Evolutionary conservation across 2,113 vertebrate genomes (phyloP).

Genomic region (Gopherus evgoodei): DNA sequence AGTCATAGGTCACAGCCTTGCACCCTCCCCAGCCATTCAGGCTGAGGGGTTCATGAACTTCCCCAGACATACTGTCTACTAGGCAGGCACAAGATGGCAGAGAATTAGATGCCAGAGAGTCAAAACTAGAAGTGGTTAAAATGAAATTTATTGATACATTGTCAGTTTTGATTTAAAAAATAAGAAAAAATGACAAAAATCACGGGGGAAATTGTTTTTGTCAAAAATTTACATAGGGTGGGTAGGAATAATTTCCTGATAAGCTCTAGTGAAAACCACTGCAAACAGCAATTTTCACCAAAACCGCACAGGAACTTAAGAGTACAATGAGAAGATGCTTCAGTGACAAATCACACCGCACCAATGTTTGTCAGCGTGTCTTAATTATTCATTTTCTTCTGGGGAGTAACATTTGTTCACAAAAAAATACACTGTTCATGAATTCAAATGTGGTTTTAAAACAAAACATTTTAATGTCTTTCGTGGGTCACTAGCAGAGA

Average conservation of each 20-base stretch:
- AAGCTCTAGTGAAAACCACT: background rate
- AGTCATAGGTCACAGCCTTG: background rate
- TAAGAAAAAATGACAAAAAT: background rate
- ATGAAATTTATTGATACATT: background rate
- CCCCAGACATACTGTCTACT: background rate
- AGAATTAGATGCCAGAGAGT: background rate
- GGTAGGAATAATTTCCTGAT: background rate
- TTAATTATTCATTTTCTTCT: background rate
- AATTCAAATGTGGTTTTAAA: background rate
- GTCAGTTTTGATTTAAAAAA: background rate
- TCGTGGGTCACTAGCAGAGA: background rate
- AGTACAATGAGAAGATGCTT: background rate
- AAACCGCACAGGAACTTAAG: background rate
- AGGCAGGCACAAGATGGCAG: background rate
- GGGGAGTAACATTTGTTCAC: background rate
- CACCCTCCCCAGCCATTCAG: background rate
- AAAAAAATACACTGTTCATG: background rate
- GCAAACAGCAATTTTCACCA: background rate
- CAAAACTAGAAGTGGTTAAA: background rate
- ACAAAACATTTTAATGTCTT: background rate
- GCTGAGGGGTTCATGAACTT: background rate
- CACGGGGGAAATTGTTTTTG: background rate
- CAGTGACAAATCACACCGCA: background rate
- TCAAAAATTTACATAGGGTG: background rate
- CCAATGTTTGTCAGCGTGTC: fast-evolving